Evolutionary conservation across 2,113 vertebrate species (phyloP), one percentile per base, ranked within the genome.

Genomic region (Corydoras maculifer): DNA sequence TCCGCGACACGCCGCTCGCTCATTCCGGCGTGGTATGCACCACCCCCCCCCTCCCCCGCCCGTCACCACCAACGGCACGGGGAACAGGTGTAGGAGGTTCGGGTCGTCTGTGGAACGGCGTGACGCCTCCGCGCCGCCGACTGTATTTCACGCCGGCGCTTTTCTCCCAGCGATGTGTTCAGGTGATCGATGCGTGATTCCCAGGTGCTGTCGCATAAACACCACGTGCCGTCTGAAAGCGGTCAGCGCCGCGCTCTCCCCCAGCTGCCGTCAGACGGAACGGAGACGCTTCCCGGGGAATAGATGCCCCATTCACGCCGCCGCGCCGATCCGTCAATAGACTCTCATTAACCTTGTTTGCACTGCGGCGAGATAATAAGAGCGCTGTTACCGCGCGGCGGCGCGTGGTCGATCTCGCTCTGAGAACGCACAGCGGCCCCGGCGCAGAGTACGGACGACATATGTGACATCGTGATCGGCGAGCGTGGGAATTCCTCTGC

Each of bases 321-420:
- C 58, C 55, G 35, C 48, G 60, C 48, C 30, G 54, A 75, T 72
- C 55, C 68, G 65, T 80, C 73, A 75, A 75, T 75, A 78, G 66
- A 58, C 73, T 75, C 58, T 76, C 73, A 79, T 82, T 80, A 79
- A 80, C 74, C 74, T 78, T 65, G 58, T 75, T 70, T 76, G 58
- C 76, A 76, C 72, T 75, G 68, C 70, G 57, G 32, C 2, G 43
- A 30, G 57, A 67, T 76, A 75, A 72, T 69, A 76, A 70, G 53
- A 65, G 15, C 15, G 32, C 66, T 75, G 68, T 70, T 76, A 66
- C 64, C 31, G 62, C 62, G 18, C 18, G 18, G 1, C 18, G 18
- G 58, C 18, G 25, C 61, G 50, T 25, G 48, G 60, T 75, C 75
- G 68, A 70, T 70, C 62, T 81, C 78, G 35, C 7, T 43, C 35